Evolutionary conservation across 2,797 vertebrate genomes (phyloP).

Genomic region (Clarias laeviceps): DNA sequence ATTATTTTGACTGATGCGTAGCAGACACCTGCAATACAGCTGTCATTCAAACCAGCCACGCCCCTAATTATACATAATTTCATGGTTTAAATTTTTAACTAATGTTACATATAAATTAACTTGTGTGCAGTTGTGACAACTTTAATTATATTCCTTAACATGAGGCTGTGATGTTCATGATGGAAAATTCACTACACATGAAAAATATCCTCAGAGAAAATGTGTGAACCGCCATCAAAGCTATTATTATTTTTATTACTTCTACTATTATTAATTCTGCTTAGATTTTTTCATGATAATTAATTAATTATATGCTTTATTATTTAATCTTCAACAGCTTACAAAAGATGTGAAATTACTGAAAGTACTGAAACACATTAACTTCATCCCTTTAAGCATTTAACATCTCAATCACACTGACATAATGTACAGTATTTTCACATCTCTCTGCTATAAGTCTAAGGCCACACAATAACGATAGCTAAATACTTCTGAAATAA

Average conservation of each 20-base stretch:
- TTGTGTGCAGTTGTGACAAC: not conserved
- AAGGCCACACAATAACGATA: not conserved
- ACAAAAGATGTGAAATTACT: not conserved
- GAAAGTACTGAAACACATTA: not conserved
- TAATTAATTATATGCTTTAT: not conserved
- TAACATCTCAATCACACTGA: not conserved
- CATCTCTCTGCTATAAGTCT: not conserved
- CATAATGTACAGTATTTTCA: not conserved
- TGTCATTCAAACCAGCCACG: no score
- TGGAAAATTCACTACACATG: not conserved
- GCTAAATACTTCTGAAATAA: not conserved
- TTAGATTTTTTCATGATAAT: not conserved
- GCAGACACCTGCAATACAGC: no score
- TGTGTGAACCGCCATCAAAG: not conserved
- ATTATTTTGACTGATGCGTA: no score
- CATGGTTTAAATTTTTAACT: no score
- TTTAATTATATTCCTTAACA: not conserved
- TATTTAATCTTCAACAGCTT: not conserved
- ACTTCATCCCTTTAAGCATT: not conserved
- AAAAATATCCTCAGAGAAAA: not conserved
- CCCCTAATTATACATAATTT: no score
- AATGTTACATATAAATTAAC: no score
- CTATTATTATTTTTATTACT: no score
- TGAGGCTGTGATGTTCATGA: not conserved
- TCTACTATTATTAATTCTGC: not conserved